Evolutionary conservation across 2,888 invertebrate genomes (phyloP).

Genomic region (Tethea ocularis): DNA sequence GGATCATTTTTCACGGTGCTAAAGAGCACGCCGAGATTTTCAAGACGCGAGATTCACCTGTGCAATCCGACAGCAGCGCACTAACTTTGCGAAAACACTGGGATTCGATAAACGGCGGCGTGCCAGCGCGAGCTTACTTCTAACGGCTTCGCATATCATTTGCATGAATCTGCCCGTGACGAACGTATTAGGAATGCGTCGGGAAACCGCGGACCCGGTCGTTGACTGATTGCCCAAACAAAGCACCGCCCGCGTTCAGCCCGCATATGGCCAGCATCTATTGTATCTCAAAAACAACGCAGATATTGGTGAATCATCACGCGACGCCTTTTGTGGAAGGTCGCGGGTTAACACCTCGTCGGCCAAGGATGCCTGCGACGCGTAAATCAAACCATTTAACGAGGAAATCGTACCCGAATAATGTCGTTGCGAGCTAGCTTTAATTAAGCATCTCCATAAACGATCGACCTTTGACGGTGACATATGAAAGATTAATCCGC

Average conservation of each 20-base stretch:
- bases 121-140: constrained; percentile 50
- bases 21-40: neutral
- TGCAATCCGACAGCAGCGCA: constrained; percentile 14
- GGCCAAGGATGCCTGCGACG: constrained; percentile 56
- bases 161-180: constrained; percentile 70
- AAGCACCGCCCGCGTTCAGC: constrained; percentile 42
- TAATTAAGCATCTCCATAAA: constrained; percentile 69
- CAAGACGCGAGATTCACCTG: neutral
- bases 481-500: constrained; percentile 58
- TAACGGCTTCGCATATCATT: constrained; percentile 63
- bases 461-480: constrained; percentile 57
- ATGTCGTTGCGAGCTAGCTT: constrained; percentile 53
- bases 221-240: constrained; percentile 67
- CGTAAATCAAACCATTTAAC: constrained; percentile 69
- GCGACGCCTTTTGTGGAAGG: constrained; percentile 67
- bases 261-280: constrained; percentile 43
- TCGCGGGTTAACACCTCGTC: constrained; percentile 57
- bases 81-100: constrained; percentile 36
- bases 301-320: constrained; percentile 65
- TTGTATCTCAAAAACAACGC: constrained; percentile 51
- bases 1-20: constrained; percentile 10
- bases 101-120: constrained; percentile 32
- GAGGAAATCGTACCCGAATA: constrained; percentile 53
- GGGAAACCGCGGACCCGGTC: constrained; percentile 58
- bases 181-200: constrained; percentile 58